Evolutionary conservation across 2,888 invertebrate genomes (phyloP).

Genomic region (Molorchus minor): DNA sequence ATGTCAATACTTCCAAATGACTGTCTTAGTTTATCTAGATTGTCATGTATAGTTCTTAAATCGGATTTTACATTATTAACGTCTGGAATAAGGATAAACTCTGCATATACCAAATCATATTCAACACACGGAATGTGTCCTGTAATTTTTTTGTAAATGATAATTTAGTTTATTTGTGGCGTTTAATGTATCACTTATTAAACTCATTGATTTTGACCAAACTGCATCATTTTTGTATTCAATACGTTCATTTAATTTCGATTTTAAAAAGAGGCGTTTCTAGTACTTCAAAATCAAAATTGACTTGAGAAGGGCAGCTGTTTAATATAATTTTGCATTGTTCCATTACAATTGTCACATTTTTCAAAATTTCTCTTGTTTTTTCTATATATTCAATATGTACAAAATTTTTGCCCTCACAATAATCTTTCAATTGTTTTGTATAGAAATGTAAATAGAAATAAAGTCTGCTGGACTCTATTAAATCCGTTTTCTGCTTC

Average conservation of each 20-base stretch:
- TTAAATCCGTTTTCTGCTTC: slow-evolving; percentile 71
- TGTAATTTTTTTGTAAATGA: slow-evolving; percentile 46
- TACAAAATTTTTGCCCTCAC: slow-evolving; percentile 50
- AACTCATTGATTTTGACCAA: slow-evolving; percentile 49
- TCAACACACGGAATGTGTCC: slow-evolving; percentile 44
- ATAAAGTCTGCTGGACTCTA: slow-evolving; percentile 67
- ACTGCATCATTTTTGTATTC: slow-evolving; percentile 50
- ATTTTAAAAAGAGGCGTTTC: slow-evolving; percentile 52
- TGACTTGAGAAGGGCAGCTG: slow-evolving; percentile 66
- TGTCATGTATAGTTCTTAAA: slow-evolving; percentile 21
- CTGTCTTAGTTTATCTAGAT: slow-evolving; percentile 20
- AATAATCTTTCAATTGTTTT: slow-evolving; percentile 56
- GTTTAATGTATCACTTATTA: slow-evolving; percentile 42
- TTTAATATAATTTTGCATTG: slow-evolving; percentile 75
- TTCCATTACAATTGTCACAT: slow-evolving; percentile 68
- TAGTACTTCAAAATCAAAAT: slow-evolving; percentile 46
- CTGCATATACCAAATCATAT: slow-evolving; percentile 45
- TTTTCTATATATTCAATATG: slow-evolving; percentile 54
- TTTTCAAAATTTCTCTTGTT: slow-evolving; percentile 65
- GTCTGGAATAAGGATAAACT: slow-evolving; percentile 47
- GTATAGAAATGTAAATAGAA: slow-evolving; percentile 67
- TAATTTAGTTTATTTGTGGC: slow-evolving; percentile 42
- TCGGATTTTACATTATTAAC: slow-evolving; percentile 23
- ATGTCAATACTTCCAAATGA: slow-evolving; percentile 28
- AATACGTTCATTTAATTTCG: slow-evolving; percentile 46